phyloP scores from a whole-genome alignment of 2,113 vertebrate species.

The Ciconia boyciana region DNA sequence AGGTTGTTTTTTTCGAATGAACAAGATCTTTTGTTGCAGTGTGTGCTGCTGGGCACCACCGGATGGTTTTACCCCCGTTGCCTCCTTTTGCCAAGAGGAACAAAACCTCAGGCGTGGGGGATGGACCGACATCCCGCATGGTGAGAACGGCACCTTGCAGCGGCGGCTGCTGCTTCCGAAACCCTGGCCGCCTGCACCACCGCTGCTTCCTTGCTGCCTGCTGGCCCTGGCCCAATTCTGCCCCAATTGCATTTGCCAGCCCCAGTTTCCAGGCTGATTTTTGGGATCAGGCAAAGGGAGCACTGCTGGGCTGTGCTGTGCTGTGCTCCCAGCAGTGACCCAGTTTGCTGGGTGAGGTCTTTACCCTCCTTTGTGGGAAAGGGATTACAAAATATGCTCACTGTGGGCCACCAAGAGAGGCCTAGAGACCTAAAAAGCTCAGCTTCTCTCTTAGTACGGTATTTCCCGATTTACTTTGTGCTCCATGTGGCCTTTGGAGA shows the following conservation, averaged over 20 bases:
- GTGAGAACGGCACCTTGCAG: neutral
- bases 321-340: neutral
- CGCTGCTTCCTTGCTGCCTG: neutral
- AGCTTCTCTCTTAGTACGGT: neutral
- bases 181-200: neutral
- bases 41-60: neutral
- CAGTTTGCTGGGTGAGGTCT: neutral
- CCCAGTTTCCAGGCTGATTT: conserved; percentile 27
- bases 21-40: neutral
- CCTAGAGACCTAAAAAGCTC: neutral
- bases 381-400: neutral
- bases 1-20: neutral
- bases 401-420: neutral
- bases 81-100: neutral
- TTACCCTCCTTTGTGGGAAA: neutral
- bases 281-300: neutral
- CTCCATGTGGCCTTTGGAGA: neutral
- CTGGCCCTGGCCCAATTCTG: neutral
- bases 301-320: conserved; percentile 7
- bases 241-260: neutral
- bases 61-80: neutral
- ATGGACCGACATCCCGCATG: rapidly evolving
- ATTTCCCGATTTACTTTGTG: neutral
- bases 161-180: neutral
- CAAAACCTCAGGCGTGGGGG: neutral